Evolutionary conservation across 2,888 invertebrate genomes (phyloP), one percentile per base, ranked within the genome.

Genomic region (Desoria tigrina): DNA sequence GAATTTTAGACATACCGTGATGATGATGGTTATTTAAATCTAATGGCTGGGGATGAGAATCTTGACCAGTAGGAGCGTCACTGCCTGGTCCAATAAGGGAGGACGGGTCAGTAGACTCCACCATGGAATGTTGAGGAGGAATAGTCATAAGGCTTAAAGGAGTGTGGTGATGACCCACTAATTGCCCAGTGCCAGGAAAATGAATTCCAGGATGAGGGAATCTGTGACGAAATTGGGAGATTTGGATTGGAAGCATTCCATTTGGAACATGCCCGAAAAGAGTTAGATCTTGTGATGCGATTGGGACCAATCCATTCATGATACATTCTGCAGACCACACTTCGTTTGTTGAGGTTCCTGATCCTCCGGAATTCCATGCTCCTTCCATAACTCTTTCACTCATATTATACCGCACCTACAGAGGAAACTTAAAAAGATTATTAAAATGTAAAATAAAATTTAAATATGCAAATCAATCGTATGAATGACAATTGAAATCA

Each of bases 321-420:
- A 71, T 61, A 58, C 71, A 71, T 23, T 71, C 71, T 9, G 68
- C 68, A 14, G 56, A 49, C 32, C 57, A 57, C 3, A 42, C 70
- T 32, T 65, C 65, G 6, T n/a, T n/a, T 21, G n/a, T 21, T 16
- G 45, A 45, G 6, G 45, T 21, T 45, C 45, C 45, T 6, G 16
- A 6, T 16, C n/a, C 45, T 3, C 61, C 55, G 9, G 61, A 24
- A 49, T 54, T 65, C 68, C 68, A 68, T 42, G 61, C 53, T 14
- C 45, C 58, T 37, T 70, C 70, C 63, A 68, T 65, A 3, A 37
- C 61, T 61, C 70, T 6, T 45, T 45, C 45, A 16, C 45, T 45
- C 45, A 45, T 45, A 18, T 45, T 45, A 6, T 32, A 32, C 32
- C n/a, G n/a, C n/a, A n/a, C n/a, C n/a, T n/a, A n/a, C n/a, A n/a